Percentiles rank a stretch among this genome's conserved stretches.
Evolutionary conservation across 1,140 invertebrate species (phyloP).

Genomic region (Kradibia gibbosae): DNA sequence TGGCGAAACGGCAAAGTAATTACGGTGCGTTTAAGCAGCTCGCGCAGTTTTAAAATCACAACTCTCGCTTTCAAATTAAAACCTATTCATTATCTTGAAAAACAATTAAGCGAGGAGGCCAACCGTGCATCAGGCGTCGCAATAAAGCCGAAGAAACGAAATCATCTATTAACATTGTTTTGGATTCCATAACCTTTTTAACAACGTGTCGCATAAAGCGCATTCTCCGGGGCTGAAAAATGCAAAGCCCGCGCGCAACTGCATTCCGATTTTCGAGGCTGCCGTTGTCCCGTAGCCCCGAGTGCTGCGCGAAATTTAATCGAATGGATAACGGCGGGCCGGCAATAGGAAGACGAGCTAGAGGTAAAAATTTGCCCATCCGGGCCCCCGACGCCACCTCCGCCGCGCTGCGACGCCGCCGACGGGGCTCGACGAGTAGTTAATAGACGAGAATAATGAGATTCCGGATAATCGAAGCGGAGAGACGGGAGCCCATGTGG

Average conservation of each 20-base stretch:
- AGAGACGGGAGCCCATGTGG: neutral
- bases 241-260: neutral
- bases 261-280: conserved; percentile 21
- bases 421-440: neutral
- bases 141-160: conserved; percentile 10
- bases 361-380: neutral
- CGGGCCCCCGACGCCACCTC: no score
- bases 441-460: conserved; percentile 41
- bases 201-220: neutral
- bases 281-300: neutral
- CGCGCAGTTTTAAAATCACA: neutral
- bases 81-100: neutral
- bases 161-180: conserved; percentile 20
- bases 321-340: conserved; percentile 26
- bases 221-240: neutral
- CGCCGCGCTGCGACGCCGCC: neutral
- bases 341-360: neutral
- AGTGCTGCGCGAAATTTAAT: conserved; percentile 19
- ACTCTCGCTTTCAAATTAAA: neutral
- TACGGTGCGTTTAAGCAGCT: neutral
- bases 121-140: neutral
- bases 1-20: neutral
- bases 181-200: conserved; percentile 1
- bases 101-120: neutral
- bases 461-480: conserved; percentile 24